These are phyloP conservation scores for Anthopleura xanthogrammica DNA, from an alignment of 92 coral and sea anemone genomes.

Conservation along the genomic window DNA sequence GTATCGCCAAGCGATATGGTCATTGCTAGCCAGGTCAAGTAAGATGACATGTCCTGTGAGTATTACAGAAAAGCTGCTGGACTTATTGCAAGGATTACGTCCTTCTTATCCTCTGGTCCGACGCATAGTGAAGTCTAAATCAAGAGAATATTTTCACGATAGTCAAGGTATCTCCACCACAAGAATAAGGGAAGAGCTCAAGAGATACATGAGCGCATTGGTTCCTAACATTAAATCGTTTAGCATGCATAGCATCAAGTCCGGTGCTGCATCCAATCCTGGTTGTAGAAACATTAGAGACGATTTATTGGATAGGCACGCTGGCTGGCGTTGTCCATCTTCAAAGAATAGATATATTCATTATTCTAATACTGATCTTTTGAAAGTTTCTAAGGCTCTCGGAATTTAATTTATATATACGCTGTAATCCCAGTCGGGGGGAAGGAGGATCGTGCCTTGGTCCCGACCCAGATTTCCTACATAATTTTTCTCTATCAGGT, in stretches of 20 bases:
- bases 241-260: slow-evolving; percentile 54
- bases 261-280: slow-evolving; percentile 56
- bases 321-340: slow-evolving; percentile 50
- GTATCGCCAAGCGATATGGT: not conserved
- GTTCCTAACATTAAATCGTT: not conserved
- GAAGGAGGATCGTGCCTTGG: slow-evolving; percentile 43
- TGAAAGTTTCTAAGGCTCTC: slow-evolving; percentile 20
- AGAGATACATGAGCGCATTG: not conserved
- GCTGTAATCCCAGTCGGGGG: slow-evolving; percentile 39
- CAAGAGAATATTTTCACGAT: not conserved
- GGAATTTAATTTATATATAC: slow-evolving; percentile 2
- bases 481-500: slow-evolving; percentile 22
- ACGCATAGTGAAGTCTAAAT: not conserved
- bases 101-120: not conserved
- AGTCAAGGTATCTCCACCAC: not conserved
- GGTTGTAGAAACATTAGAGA: slow-evolving; percentile 39
- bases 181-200: not conserved
- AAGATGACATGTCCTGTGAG: slow-evolving; percentile 9
- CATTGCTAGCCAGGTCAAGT: not conserved
- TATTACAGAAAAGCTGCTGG: not conserved
- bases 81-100: no score
- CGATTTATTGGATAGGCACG: slow-evolving; percentile 47
- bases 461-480: slow-evolving; percentile 69
- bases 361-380: slow-evolving; percentile 37
- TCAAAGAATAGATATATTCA: slow-evolving; percentile 55